Conservation (phyloP, 2,888 invertebrate genomes). For the Rhagophthalmus giganteus region DNA sequence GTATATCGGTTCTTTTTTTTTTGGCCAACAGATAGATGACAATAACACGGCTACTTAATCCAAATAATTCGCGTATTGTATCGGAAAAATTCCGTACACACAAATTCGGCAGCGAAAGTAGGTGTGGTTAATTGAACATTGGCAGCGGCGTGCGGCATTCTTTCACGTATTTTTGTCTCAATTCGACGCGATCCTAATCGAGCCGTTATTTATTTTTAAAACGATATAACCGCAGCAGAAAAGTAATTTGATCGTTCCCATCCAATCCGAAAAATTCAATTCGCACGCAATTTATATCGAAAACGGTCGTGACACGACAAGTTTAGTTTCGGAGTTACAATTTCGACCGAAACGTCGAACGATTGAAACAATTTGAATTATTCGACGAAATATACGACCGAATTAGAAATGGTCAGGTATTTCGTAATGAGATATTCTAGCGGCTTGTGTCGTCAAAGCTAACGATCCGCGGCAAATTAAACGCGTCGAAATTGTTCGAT, state of each 20-base stretch:
- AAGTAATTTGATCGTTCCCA: slow-evolving; percentile 24
- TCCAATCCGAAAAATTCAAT: slow-evolving; percentile 18
- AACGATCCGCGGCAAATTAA: slow-evolving; percentile 22
- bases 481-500: slow-evolving; percentile 23
- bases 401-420: slow-evolving; percentile 28
- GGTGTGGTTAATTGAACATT: slow-evolving; percentile 16
- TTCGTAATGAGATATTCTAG: slow-evolving; percentile 29
- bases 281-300: slow-evolving; percentile 18
- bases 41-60: too few species aligned
- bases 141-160: slow-evolving; percentile 18
- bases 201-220: slow-evolving; percentile 25
- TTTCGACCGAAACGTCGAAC: not conserved
- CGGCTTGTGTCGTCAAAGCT: slow-evolving; percentile 25
- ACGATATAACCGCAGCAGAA: slow-evolving; percentile 22
- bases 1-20: too few species aligned
- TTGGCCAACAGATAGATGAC: too few species aligned
- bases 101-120: slow-evolving; percentile 18
- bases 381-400: too few species aligned
- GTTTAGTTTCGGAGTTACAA: not conserved
- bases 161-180: slow-evolving; percentile 21
- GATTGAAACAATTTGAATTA: not conserved
- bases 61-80: too few species aligned
- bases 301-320: slow-evolving; percentile 13
- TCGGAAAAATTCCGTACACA: slow-evolving; percentile 10
- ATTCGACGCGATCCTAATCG: slow-evolving; percentile 16